Evolutionary conservation across 2,797 vertebrate genomes (phyloP), one percentile per base, ranked within the genome.

Genomic region (Gephyroberyx darwinii): DNA sequence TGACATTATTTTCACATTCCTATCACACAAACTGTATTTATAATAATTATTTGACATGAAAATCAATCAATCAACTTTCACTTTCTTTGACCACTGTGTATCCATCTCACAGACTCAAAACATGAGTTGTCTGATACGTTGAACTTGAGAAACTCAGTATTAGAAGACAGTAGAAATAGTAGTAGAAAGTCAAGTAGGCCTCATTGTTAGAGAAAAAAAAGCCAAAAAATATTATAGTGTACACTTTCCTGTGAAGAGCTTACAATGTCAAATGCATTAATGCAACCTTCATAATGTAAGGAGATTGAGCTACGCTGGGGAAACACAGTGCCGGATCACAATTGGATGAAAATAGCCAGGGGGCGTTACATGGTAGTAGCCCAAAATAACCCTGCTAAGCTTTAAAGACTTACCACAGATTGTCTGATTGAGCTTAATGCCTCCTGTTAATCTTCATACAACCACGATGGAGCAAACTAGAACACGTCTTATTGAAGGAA

Each of bases 351-450:
- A 84, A 80, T 74, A 82, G 67, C 39, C 1, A 31, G 9, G 57
- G 74, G 82, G 75, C 20, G 71, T 83, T 78, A 67, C 56, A 78
- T 65, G 78, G 54, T 83, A 72, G 82, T 79, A 66, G 73, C 77
- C 77, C 65, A 77, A 85, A 91, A 90, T 86, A 88, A 84, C 79
- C 73, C 78, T 4, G 80, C 65, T 85, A 87, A 88, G 81, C 87
- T 76, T 70, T 80, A 84, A 88, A 89, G 73, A 85, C 85, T 80
- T 56, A 80, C 65, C 73, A 73, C 84, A 85, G 83, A 84, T 89
- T 84, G 81, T 84, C 71, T 78, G 77, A 85, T 88, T 74, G 80
- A 84, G 82, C 63, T 77, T 83, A 37, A 39, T 72, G 73, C 52
- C 0, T 72, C 66, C 76, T 39, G 74, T 69, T 90, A 86, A 89